Evolutionary conservation across 2,888 invertebrate species (phyloP), one percentile per base, ranked within the genome.

Genomic region (Pyrochroa serraticornis): DNA sequence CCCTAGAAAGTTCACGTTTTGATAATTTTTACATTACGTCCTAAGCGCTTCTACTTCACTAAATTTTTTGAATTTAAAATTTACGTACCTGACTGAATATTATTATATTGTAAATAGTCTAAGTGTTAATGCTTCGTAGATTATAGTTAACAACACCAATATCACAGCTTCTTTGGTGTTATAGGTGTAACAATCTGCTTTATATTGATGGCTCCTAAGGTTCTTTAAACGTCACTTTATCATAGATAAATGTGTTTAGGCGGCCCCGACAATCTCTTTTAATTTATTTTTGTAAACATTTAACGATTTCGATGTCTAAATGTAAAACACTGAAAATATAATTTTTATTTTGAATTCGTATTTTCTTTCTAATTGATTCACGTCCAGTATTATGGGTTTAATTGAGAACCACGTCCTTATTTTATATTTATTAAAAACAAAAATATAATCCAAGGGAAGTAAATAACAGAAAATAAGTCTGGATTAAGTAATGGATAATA

Each of bases 361-460:
- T 22, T 22, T 5, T 2, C 22, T 22, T 22, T 22, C n/a, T n/a
- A n/a, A n/a, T n/a, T n/a, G n/a, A 22, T 22, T 5, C 22, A 5
- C 22, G 5, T 22, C 22, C 22, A 22, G 22, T 5, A 5, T 22
- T 22, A 22, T n/a, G 22, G 22, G 22, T 2, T 22, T 22, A 5
- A 22, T 5, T 22, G 22, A 22, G 22, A 22, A 22, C 3, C 5
- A 2, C 22, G 12, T 31, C n/a, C 13, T 35, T 9, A 9, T 50
- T 50, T 43, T 9, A 10, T 52, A 44, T 52, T 52, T 52, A 52
- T 52, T 52, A 45, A 52, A 52, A 45, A 44, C 45, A 45, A 52
- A 47, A 47, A 36, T 22, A 22, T 22, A 22, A 22, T 22, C 22
- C 22, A 22, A 22, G 22, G 22, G 22, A 22, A 22, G 22, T 22